Conservation (phyloP, 2,797 vertebrate species). For the Loris lydekkerianus region DNA sequence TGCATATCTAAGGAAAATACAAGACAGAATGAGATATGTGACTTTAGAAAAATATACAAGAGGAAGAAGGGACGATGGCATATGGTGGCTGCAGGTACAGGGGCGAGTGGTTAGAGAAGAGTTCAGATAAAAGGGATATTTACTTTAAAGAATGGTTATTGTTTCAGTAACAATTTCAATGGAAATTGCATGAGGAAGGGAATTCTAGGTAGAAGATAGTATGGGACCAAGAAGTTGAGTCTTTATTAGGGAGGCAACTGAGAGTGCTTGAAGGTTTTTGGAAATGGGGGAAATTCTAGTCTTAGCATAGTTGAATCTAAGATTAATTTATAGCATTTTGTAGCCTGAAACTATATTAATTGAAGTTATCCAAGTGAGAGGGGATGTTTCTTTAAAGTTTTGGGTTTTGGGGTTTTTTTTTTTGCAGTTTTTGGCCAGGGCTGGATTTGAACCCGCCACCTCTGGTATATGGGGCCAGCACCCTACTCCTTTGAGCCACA, state of each 20-base stretch:
- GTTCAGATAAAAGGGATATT: neutral
- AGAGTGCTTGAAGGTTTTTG: slow-evolving; percentile 27
- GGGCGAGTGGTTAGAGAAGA: neutral
- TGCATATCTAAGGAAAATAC: neutral
- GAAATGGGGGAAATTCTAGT: neutral
- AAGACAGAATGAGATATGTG: neutral
- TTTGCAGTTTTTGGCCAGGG: no score
- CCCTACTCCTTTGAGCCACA: no score
- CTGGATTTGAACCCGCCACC: no score
- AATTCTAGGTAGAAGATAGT: neutral
- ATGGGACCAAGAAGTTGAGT: neutral
- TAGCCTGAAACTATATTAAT: slow-evolving; percentile 3
- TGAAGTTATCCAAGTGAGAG: slow-evolving; percentile 27
- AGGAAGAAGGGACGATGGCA: neutral
- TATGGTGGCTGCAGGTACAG: neutral
- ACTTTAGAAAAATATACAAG: neutral
- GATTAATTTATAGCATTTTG: neutral
- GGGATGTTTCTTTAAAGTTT: neutral
- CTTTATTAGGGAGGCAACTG: slow-evolving; percentile 14
- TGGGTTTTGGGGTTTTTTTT: no score
- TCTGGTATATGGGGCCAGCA: no score
- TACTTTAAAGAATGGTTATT: neutral
- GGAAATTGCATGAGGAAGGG: neutral
- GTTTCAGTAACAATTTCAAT: neutral
- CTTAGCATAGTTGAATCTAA: slow-evolving; percentile 8